phyloP scores from a whole-genome alignment of 2,797 vertebrate species.

The Aldrovandia affinis region DNA sequence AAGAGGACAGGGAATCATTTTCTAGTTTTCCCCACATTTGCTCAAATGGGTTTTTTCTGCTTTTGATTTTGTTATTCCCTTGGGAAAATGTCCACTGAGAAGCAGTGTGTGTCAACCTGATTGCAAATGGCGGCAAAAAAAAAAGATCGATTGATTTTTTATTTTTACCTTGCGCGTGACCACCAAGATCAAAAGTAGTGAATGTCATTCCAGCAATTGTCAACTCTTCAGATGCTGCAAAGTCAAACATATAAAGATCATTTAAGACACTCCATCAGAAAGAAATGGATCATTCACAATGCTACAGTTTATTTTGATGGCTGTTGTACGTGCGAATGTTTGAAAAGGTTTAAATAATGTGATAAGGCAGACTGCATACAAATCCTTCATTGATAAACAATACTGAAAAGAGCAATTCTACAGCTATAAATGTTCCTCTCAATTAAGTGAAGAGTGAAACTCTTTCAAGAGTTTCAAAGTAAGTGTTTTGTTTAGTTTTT shows the following conservation, averaged over 20 bases:
- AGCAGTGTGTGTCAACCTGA: not conserved
- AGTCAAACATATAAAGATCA: conserved; percentile 22
- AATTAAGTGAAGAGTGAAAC: too few species aligned
- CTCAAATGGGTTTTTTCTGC: too few species aligned
- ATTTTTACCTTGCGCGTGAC: conserved; percentile 89
- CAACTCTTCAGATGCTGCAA: conserved; percentile 92
- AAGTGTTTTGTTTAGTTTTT: too few species aligned
- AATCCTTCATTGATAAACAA: not conserved
- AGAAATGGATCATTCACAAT: not conserved
- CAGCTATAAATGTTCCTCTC: too few species aligned
- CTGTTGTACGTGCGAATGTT: not conserved
- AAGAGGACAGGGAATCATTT: not conserved
- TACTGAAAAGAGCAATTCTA: not conserved
- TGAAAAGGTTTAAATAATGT: not conserved
- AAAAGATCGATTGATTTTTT: not conserved
- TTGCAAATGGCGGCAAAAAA: not conserved
- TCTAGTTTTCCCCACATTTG: not conserved
- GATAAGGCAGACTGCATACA: not conserved
- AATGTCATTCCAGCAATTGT: conserved; percentile 98
- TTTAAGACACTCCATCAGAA: not conserved
- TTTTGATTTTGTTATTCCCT: not conserved
- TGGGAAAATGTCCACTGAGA: not conserved
- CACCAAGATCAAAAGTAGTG: conserved; percentile 95
- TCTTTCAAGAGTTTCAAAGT: too few species aligned
- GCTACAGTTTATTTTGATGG: not conserved